phyloP scores from a whole-genome alignment of 2,888 invertebrate genomes.

The Chymomyza procnemis region DNA sequence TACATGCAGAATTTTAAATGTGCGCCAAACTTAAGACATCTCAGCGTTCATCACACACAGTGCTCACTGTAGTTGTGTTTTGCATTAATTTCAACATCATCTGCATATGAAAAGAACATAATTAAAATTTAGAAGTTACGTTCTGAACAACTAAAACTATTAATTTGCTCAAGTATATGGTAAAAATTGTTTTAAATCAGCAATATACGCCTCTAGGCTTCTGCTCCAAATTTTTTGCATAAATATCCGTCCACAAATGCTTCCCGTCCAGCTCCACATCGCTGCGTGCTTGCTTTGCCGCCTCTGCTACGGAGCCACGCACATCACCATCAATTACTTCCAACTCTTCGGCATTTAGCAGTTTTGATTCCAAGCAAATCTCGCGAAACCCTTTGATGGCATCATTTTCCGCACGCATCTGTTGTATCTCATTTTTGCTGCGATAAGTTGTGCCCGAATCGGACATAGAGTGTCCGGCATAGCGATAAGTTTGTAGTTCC shows the following conservation, averaged over 20 bases:
- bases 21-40: too few species aligned
- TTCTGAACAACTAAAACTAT: neutral
- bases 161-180: neutral
- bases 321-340: conserved; percentile 92
- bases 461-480: conserved; percentile 99
- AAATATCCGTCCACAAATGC: conserved; percentile 89
- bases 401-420: conserved; percentile 95
- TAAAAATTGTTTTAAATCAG: conserved; percentile 21
- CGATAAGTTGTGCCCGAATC: conserved; percentile 98
- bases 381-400: conserved; percentile 97
- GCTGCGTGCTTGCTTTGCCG: conserved; percentile 84
- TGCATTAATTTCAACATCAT: neutral
- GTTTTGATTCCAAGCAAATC: conserved; percentile 85
- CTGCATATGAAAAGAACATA: neutral
- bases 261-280: conserved; percentile 87
- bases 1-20: too few species aligned
- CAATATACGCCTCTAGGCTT: conserved; percentile 81
- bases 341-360: conserved; percentile 88
- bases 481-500: conserved; percentile 96
- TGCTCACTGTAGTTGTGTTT: neutral
- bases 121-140: neutral
- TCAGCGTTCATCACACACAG: too few species aligned
- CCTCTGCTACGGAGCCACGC: conserved; percentile 88
- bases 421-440: conserved; percentile 95
- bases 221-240: conserved; percentile 82